A percentile compares a stretch with the other conserved stretches of the same genome.
Evolutionary conservation across 2,888 invertebrate species (phyloP).

Genomic region (Zaprionus bogoriensis): DNA sequence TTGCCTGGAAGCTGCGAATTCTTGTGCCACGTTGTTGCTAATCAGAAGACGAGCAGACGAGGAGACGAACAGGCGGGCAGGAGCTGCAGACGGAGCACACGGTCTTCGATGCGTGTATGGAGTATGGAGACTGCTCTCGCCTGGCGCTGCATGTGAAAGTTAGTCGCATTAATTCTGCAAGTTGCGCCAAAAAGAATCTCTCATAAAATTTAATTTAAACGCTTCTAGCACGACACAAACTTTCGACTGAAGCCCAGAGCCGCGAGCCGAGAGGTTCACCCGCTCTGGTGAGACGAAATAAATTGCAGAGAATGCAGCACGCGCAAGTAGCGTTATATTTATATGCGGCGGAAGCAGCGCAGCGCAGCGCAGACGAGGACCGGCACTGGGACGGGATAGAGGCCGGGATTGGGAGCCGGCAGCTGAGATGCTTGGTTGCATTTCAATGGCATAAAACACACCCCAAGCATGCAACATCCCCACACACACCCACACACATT

Average conservation of each 20-base stretch:
- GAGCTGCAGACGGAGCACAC: not conserved
- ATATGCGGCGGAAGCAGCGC: slow-evolving; percentile 74
- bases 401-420: slow-evolving; percentile 21
- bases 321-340: slow-evolving; percentile 75
- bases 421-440: slow-evolving; percentile 70
- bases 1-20: slow-evolving; percentile 16
- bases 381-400: not conserved
- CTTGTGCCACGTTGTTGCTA: slow-evolving; percentile 33
- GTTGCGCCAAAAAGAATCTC: slow-evolving; percentile 34
- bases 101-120: not conserved
- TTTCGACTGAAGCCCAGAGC: slow-evolving; percentile 31
- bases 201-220: slow-evolving; percentile 54
- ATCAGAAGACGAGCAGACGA: slow-evolving; percentile 34
- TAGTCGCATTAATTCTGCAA: slow-evolving; percentile 21
- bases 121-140: not conserved
- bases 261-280: too few relatives aligned
- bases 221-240: slow-evolving; percentile 37
- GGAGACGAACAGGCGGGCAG: not conserved
- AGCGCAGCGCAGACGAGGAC: slow-evolving; percentile 14
- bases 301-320: slow-evolving; percentile 71
- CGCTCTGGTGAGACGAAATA: slow-evolving; percentile 64
- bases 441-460: slow-evolving; percentile 70
- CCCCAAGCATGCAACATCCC: slow-evolving; percentile 41
- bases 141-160: slow-evolving; percentile 13
- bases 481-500: slow-evolving; percentile 20